phyloP scores from a whole-genome alignment of 2,113 vertebrate species.

The Eptatretus burgeri region DNA sequence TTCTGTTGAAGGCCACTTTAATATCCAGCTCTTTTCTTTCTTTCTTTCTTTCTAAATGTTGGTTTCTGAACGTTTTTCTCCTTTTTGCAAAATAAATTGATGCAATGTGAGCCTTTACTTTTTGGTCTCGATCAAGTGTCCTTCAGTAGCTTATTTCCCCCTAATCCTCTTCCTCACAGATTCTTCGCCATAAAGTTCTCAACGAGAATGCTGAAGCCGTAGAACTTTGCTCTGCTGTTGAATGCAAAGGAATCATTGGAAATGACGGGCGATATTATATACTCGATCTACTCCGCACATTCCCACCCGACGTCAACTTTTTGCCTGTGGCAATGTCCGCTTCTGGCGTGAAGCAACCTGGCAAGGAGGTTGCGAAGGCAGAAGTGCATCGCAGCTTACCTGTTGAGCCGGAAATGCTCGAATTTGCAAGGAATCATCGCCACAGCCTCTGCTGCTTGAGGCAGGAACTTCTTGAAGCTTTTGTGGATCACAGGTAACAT shows the following conservation, averaged over 20 bases:
- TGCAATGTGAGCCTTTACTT: no score
- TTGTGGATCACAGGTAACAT: conserved; percentile 77
- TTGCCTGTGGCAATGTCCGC: conserved; percentile 27
- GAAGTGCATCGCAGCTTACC: conserved; percentile 30
- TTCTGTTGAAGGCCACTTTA: no score
- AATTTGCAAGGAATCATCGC: conserved; percentile 55
- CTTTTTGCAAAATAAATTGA: no score
- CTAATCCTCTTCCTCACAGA: no score
- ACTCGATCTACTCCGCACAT: conserved; percentile 76
- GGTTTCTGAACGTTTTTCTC: no score
- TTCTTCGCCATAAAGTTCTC: conserved; percentile 14
- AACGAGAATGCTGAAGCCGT: conserved; percentile 52
- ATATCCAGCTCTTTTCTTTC: no score
- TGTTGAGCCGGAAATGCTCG: conserved; percentile 14
- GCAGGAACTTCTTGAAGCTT: conserved; percentile 88
- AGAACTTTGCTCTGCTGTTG: conserved; percentile 80
- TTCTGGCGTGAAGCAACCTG: neutral
- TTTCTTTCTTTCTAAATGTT: no score
- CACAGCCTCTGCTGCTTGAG: conserved; percentile 80
- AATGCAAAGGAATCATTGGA: conserved; percentile 93
- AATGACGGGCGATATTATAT: conserved; percentile 87
- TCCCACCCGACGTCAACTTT: conserved; percentile 87
- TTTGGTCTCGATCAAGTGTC: no score
- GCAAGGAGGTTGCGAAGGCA: conserved; percentile 39
- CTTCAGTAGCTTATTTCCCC: no score